Percentiles rank a stretch among this genome's conserved stretches.
These are phyloP conservation scores for Macrobrachium rosenbergii DNA, from an alignment of 1,140 invertebrate species.

Conservation along the genomic window DNA sequence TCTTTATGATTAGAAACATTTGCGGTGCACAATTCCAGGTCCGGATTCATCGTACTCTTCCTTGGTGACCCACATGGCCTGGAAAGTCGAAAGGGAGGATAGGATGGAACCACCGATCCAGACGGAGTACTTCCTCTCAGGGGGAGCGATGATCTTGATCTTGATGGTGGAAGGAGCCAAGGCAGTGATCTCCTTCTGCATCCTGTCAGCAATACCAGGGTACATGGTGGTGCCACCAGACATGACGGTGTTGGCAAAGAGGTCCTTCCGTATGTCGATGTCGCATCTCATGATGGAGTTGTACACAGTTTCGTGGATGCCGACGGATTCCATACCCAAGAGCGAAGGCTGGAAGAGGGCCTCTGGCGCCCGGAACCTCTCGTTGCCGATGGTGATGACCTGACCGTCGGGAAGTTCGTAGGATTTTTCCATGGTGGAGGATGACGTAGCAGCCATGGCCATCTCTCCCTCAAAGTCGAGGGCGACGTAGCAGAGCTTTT, in stretches of 20 bases:
- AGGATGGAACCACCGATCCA: conserved; percentile 21
- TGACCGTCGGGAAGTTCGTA: conserved; percentile 73
- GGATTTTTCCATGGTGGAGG: conserved; percentile 67
- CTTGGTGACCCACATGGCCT: conserved; percentile 16
- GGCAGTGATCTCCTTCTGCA: conserved; percentile 74
- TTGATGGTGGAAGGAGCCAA: conserved; percentile 7
- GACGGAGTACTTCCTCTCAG: conserved; percentile 27
- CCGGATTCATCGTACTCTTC: conserved; percentile 5
- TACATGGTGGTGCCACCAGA: conserved; percentile 78
- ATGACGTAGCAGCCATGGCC: conserved; percentile 75
- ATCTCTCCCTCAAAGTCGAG: conserved; percentile 95
- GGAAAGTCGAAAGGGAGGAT: conserved; percentile 4
- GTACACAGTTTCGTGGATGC: conserved; percentile 85
- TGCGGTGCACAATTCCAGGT: conserved; percentile 9
- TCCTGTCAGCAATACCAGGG: conserved; percentile 75
- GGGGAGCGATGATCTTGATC: conserved; percentile 33
- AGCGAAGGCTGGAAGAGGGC: conserved; percentile 83
- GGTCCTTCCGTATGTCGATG: conserved; percentile 77
- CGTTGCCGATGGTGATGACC: conserved; percentile 68
- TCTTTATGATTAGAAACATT: neutral
- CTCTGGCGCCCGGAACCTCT: conserved; percentile 85
- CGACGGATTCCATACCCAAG: conserved; percentile 86
- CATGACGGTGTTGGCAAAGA: conserved; percentile 83
- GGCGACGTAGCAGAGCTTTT: conserved; percentile 3
- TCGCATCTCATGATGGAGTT: conserved; percentile 77